Evolutionary conservation across 2,888 invertebrate species (phyloP), one percentile per base, ranked within the genome.

Genomic region (Synergus laeviventris): DNA sequence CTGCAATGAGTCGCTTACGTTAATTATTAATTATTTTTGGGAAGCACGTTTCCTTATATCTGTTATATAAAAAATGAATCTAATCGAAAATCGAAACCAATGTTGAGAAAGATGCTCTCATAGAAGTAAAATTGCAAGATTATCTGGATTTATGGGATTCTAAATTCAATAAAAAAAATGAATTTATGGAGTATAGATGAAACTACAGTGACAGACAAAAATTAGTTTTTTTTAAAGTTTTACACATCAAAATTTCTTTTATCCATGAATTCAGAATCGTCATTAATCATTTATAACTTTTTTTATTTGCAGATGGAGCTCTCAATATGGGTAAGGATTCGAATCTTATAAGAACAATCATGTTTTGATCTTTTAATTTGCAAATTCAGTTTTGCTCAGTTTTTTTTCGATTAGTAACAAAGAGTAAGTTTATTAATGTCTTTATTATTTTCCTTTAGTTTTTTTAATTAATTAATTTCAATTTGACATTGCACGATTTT

Each of bases 311-410:
- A 91, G 90, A 90, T 89, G 90, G 90, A 79, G 89, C 89, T 77
- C 89, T 90, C 81, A 89, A 89, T 81, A 88, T 89, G 86, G 91
- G 91, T 91, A 87, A 90, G 89, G 76, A 78, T 45, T 73, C 73
- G 14, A 24, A 21, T 21, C 16, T 24, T 74, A 31, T 24, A 2
- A n/a, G 12, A 49, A 60, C 18, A 75, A 21, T 21, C 74, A 75
- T 75, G 31, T 74, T 74, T 70, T 74, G 38, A 12, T 56, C 70
- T 21, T 24, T 9, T 24, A 31, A 36, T 49, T 70, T n/a, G 70
- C 70, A 31, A 31, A n/a, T 49, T 36, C 9, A 18, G 3, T n/a
- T 5, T 45, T 74, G 1, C 74, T 74, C 38, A 11, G 24, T 56
- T 45, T 56, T 49, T 74, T 61, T 45, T 78, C 36, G 31, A 66